A percentile compares a stretch with the other conserved stretches of the same genome.
Evolutionary conservation across 2,797 vertebrate species (phyloP).

Genomic region (Gymnothorax javanicus): DNA sequence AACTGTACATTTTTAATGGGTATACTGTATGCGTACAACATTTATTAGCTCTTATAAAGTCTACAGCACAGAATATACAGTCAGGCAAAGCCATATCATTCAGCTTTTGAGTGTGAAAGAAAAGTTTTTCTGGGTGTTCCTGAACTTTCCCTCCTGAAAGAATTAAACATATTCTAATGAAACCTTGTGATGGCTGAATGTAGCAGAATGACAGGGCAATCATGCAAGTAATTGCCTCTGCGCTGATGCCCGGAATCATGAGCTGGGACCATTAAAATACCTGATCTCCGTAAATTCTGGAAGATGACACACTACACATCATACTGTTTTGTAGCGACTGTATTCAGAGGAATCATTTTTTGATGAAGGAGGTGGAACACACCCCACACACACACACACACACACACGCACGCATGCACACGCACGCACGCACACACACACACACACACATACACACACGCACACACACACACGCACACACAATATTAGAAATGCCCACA

Average conservation of each 20-base stretch:
- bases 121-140: neutral
- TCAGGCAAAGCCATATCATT: neutral
- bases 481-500: neutral
- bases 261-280: conserved; percentile 46
- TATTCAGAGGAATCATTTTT: conserved; percentile 46
- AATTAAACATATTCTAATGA: conserved; percentile 71
- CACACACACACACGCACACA: neutral
- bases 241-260: conserved; percentile 48
- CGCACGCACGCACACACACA: conserved; percentile 1
- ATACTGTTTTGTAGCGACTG: conserved; percentile 37
- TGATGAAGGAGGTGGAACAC: conserved; percentile 38
- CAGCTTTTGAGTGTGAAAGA: neutral
- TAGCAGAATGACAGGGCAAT: conserved; percentile 72
- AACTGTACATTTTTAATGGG: no score
- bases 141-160: conserved; percentile 42
- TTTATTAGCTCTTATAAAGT: neutral
- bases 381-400: neutral
- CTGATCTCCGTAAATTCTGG: conserved; percentile 50
- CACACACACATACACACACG: neutral
- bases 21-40: no score
- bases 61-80: neutral
- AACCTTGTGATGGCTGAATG: conserved; percentile 68
- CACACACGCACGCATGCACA: neutral
- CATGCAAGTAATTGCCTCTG: conserved; percentile 77
- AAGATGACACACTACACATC: conserved; percentile 33